Evolutionary conservation across 2,113 vertebrate genomes (phyloP), one percentile per base, ranked within the genome.

Genomic region (Ptychochromis oligacanthus): DNA sequence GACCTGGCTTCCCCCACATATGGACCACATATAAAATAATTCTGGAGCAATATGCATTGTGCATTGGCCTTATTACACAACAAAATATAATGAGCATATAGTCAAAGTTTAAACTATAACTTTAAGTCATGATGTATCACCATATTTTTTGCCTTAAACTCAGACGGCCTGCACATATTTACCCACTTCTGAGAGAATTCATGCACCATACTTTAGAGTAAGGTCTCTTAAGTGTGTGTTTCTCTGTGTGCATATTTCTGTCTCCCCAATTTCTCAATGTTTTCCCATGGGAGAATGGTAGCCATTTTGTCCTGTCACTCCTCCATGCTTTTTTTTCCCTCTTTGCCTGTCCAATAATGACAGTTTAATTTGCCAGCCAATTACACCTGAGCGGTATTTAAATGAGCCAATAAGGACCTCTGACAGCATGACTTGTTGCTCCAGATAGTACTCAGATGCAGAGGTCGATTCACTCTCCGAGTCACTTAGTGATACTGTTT

Each of bases 381-480:
- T 97, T 96, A 96, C 95, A 96, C 91, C 95, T 95, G 93, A 95
- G 94, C 95, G 95, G 96, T 97, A 97, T 96, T 97, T 97, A 98
- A 97, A 97, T 96, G 94, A 95, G 93, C 81, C 95, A 92, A 93
- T 95, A 96, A 94, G 93, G 88, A 93, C 79, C 34, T 82, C 70
- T 94, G 94, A 95, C 93, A 95, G 88, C 60, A 89, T 87, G 91
- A 94, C 91, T 87, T 72, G 86, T 88, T 79, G 83, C 91, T 92
- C 90, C 87, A 88, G 88, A 93, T 93, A 93, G 91, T 90, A 60
- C 83, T 91, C 56, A 59, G 79, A 84, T 36, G 6, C 88, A 76
- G 89, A 94, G 92, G 93, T 95, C 87, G 87, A 92, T 94, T 88
- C 62, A 91, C 89, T 94, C 91, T 79, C 49, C 20, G 75, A 62